phyloP scores from a whole-genome alignment of 2,113 vertebrate genomes.

The Tragulus kanchil region DNA sequence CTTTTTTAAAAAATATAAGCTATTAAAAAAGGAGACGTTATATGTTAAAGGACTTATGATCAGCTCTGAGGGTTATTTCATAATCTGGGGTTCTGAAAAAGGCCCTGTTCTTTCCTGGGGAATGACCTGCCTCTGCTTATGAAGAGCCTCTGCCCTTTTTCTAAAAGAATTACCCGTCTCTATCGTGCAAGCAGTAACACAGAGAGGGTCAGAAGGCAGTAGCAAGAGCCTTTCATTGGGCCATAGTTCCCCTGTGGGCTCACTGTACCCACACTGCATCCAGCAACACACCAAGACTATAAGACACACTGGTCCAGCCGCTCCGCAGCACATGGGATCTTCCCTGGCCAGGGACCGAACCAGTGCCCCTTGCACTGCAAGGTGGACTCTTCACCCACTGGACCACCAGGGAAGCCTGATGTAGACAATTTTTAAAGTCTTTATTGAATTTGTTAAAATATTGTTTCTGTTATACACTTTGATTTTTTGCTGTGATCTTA shows the following conservation, averaged over 20 bases:
- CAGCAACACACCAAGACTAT: accelerated
- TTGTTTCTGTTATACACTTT: background rate
- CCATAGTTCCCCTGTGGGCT: no score
- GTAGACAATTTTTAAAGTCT: background rate
- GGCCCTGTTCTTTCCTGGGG: background rate
- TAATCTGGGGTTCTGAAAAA: background rate
- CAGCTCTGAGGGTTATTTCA: background rate
- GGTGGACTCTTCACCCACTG: no score
- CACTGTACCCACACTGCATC: accelerated
- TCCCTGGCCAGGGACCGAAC: no score
- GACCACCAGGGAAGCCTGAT: background rate
- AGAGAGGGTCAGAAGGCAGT: background rate
- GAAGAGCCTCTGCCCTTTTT: background rate
- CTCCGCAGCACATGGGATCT: no score
- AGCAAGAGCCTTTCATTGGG: accelerated
- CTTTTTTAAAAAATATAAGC: no score
- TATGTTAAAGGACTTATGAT: background rate
- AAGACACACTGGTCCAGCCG: no score
- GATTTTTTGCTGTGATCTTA: background rate
- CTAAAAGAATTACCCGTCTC: background rate
- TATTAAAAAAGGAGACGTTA: background rate
- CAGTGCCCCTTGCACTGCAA: no score
- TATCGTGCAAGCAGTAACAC: no score
- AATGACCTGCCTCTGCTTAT: background rate
- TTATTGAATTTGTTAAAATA: background rate